Base-by-base conservation (phyloP, 2,113 vertebrate genomes). In the Cnemophilus loriae region DNA sequence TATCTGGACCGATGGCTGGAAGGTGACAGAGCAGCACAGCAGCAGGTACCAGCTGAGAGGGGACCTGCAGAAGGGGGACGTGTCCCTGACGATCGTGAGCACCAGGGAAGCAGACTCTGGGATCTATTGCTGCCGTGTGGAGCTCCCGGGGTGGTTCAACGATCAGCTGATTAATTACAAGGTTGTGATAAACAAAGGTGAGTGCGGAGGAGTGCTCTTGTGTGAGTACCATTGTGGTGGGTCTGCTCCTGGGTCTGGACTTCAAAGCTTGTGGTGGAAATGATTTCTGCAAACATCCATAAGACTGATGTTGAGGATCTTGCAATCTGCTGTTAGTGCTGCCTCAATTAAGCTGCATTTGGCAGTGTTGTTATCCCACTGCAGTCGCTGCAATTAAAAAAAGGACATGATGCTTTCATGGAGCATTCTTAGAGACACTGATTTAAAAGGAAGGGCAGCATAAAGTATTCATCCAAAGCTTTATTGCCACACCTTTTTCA, bases 81-180 rank as follows among this genome's bases (percentile, higher is more conserved):
- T 99, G 64, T 98, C 98, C 44, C 96, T 99, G 90, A 99, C 98
- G 0, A 98, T 99, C 10, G 2, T 91, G 30, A 46, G 94, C 0
- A 93, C 94, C 8, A 32, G 28, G 30, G 46, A 65, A 75, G 41
- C 61, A 5, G 98, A 99, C 77, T 90, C 94, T 4, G 98, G 98
- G 17, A 41, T 4, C 2, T 99, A 99, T 18, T 98, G 98, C 95
- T 99, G 99, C 89, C 98, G 98, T 5, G 82, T 99, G 32, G 97
- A 98, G 84, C 33, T 97, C 65, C 11, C 20, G 0, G 98, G 98
- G 6, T 96, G 3, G 97, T 98, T 98, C 94, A 99, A 99, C 6
- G 98, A 99, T n/a, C 21, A 61, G 6, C 90, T 61, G 52, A 21
- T 2, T 2, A 75, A 92, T 53, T 2, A 65, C 5, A 4, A 57